Evolutionary conservation across 2,888 invertebrate species (phyloP).

Genomic region (Papilio elwesi): DNA sequence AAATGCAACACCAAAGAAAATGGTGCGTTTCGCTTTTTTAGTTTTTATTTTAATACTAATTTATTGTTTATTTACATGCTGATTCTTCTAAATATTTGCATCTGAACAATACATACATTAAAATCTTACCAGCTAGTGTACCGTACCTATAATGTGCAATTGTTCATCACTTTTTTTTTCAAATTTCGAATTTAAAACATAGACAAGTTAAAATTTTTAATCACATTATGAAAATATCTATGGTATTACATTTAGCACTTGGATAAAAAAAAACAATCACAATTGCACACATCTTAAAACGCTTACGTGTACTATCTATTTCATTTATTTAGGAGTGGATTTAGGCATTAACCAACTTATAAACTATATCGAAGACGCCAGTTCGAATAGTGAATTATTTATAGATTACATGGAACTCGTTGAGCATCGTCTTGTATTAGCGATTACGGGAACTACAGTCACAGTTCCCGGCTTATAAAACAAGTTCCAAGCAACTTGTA

Average conservation of each 20-base stretch:
- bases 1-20: conserved; percentile 68
- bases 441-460: background rate
- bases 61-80: conserved; percentile 77
- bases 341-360: conserved; percentile 79
- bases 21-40: conserved; percentile 58
- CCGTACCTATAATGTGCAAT: conserved; percentile 72
- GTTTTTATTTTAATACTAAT: conserved; percentile 63
- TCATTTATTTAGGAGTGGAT: conserved; percentile 72
- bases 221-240: conserved; percentile 53
- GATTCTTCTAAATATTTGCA: conserved; percentile 83
- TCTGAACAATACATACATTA: conserved; percentile 84
- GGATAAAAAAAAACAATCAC: conserved; percentile 64
- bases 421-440: background rate
- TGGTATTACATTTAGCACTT: conserved; percentile 54
- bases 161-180: conserved; percentile 63
- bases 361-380: conserved; percentile 55
- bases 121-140: conserved; percentile 74
- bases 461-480: background rate
- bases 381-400: conserved; percentile 40
- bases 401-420: conserved; percentile 11
- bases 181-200: background rate
- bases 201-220: conserved; percentile 41
- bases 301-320: conserved; percentile 68
- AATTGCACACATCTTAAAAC: conserved; percentile 75
- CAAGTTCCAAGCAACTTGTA: conserved; percentile 1